These are phyloP conservation scores for Coptodon rendalli DNA, from an alignment of 2,113 vertebrate genomes.

Conservation along the genomic window DNA sequence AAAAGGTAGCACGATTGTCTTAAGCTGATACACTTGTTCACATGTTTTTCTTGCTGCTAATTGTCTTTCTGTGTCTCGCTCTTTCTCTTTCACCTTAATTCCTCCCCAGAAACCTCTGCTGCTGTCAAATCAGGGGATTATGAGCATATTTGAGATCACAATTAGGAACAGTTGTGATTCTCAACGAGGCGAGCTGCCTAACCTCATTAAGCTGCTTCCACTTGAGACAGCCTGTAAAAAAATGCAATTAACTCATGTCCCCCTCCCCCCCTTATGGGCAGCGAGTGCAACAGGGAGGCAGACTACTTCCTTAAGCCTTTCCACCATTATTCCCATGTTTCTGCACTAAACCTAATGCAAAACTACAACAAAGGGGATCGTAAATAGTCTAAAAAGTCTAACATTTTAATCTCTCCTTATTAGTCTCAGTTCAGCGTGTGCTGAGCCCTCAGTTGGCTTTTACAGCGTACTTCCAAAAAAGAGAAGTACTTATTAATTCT, in stretches of 20 bases:
- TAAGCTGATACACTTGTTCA: neutral
- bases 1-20: neutral
- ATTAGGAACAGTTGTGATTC: conserved; percentile 59
- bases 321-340: conserved; percentile 19
- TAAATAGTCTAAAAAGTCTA: neutral
- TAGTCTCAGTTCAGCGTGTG: neutral
- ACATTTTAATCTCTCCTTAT: neutral
- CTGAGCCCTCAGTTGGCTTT: neutral
- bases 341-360: neutral
- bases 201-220: conserved; percentile 68
- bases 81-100: conserved; percentile 31
- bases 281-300: conserved; percentile 32
- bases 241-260: conserved; percentile 58
- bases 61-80: conserved; percentile 20
- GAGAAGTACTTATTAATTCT: neutral
- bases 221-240: conserved; percentile 57
- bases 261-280: conserved; percentile 21
- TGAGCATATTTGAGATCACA: conserved; percentile 68
- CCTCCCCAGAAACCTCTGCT: conserved; percentile 54
- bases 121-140: conserved; percentile 67
- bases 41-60: conserved; percentile 24
- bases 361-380: neutral
- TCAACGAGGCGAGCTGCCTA: conserved; percentile 57
- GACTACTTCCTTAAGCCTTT: conserved; percentile 24
- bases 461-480: neutral